Evolutionary conservation across 2,113 vertebrate genomes (phyloP).

Genomic region (Nymphicus hollandicus): DNA sequence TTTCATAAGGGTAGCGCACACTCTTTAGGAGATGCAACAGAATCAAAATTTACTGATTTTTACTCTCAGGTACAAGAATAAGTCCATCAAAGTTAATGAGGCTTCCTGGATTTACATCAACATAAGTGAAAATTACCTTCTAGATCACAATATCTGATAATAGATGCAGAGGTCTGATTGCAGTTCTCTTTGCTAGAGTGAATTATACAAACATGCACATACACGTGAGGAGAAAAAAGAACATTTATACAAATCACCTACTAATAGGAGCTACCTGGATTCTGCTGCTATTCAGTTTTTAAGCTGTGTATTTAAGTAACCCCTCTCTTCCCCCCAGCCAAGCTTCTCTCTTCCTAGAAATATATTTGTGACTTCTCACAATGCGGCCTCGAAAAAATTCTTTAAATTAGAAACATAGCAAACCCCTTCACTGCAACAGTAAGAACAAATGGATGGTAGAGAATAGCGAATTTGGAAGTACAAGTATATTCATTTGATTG

Average conservation of each 20-base stretch:
- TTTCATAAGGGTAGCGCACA: not conserved
- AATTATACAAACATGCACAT: slow-evolving; percentile 4
- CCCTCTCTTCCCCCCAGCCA: not conserved
- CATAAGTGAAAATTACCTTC: slow-evolving; percentile 37
- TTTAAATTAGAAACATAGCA: slow-evolving; percentile 47
- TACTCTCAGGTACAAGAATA: slow-evolving; percentile 5
- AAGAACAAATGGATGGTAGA: slow-evolving; percentile 27
- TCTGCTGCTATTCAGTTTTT: slow-evolving; percentile 49
- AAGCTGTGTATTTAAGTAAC: slow-evolving; percentile 16
- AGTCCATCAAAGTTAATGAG: slow-evolving; percentile 46
- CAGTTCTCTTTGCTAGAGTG: slow-evolving; percentile 8
- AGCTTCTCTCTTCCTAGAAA: not conserved
- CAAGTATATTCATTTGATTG: slow-evolving; percentile 19
- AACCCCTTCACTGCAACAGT: slow-evolving; percentile 8
- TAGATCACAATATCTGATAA: slow-evolving; percentile 40
- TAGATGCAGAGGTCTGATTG: slow-evolving; percentile 41
- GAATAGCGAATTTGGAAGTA: slow-evolving; percentile 38
- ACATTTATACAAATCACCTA: slow-evolving; percentile 16
- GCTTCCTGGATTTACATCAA: slow-evolving; percentile 47
- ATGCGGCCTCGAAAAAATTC: slow-evolving; percentile 9
- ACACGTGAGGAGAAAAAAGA: not conserved
- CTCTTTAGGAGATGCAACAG: not conserved
- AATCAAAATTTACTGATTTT: not conserved
- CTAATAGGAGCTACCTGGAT: slow-evolving; percentile 1
- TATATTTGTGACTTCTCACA: slow-evolving; percentile 18